Evolutionary conservation across 2,888 invertebrate species (phyloP).

Genomic region (Drosophila meridionalis): DNA sequence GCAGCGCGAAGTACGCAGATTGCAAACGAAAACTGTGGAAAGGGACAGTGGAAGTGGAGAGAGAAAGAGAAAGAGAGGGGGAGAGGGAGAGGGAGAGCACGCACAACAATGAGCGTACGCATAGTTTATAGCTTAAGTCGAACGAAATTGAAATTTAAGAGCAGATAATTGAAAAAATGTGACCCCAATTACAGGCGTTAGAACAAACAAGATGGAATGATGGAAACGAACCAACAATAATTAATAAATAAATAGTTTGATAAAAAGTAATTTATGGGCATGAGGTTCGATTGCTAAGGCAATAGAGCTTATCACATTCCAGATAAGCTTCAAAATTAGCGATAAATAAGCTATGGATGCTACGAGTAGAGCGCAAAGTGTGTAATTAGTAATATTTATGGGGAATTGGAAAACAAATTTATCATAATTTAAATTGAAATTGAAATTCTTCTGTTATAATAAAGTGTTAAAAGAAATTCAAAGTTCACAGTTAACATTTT

Average conservation of each 20-base stretch:
- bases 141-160: constrained; percentile 14
- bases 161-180: constrained; percentile 22
- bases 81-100: background rate
- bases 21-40: background rate
- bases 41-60: too few species aligned
- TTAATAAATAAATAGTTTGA: background rate
- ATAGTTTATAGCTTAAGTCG: constrained; percentile 3
- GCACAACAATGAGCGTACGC: background rate
- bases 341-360: background rate
- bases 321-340: constrained; percentile 9
- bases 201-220: background rate
- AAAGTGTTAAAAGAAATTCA: background rate
- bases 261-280: constrained; percentile 11
- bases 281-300: background rate
- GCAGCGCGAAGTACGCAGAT: background rate
- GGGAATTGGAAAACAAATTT: too few species aligned
- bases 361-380: background rate
- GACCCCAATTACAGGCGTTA: constrained; percentile 23
- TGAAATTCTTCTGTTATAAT: background rate
- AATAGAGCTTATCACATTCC: constrained; percentile 1
- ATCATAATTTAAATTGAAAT: background rate
- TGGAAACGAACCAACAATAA: constrained; percentile 8
- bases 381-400: background rate
- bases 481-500: background rate
- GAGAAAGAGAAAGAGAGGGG: background rate